phyloP scores from a whole-genome alignment of 1,140 invertebrate genomes.

The Stratiolaelaps scimitus region DNA sequence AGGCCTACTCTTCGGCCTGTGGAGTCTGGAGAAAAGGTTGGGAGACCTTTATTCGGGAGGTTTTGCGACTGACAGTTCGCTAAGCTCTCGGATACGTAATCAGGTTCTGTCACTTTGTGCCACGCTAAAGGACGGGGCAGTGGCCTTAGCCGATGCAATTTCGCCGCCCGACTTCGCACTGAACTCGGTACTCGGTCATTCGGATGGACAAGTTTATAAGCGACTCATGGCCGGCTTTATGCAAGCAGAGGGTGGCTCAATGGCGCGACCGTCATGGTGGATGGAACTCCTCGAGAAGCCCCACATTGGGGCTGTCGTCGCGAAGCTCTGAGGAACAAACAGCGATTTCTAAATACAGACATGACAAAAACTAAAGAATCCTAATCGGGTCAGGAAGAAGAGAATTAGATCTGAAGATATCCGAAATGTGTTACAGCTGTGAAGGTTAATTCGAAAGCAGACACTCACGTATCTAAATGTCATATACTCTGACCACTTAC shows the following conservation, averaged over 20 bases:
- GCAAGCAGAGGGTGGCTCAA: constrained; percentile 32
- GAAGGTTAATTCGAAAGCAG: too few relatives aligned
- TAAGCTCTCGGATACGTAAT: constrained; percentile 34
- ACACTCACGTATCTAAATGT: too few relatives aligned
- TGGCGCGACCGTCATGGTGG: constrained; percentile 33
- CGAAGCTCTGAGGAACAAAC: not conserved
- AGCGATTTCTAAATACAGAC: too few relatives aligned
- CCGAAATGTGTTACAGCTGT: too few relatives aligned
- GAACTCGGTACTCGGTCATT: constrained; percentile 60
- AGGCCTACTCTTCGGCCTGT: constrained; percentile 57
- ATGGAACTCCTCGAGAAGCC: constrained; percentile 32
- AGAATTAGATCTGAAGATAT: too few relatives aligned
- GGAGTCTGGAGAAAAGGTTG: constrained; percentile 58
- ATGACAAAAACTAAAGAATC: too few relatives aligned
- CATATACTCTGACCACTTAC: too few relatives aligned
- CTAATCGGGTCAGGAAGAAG: too few relatives aligned
- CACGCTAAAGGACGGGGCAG: constrained; percentile 55
- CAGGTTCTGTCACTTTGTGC: constrained; percentile 52
- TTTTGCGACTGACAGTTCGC: not conserved
- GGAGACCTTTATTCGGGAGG: constrained; percentile 56
- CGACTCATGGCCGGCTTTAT: constrained; percentile 34
- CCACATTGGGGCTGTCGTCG: not conserved
- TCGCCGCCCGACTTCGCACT: constrained; percentile 75
- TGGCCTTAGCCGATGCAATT: constrained; percentile 63
- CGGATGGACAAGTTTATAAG: constrained; percentile 46